Evolutionary conservation across 2,888 invertebrate genomes (phyloP), one percentile per base, ranked within the genome.

Genomic region (Polydrusus pterygomalis): DNA sequence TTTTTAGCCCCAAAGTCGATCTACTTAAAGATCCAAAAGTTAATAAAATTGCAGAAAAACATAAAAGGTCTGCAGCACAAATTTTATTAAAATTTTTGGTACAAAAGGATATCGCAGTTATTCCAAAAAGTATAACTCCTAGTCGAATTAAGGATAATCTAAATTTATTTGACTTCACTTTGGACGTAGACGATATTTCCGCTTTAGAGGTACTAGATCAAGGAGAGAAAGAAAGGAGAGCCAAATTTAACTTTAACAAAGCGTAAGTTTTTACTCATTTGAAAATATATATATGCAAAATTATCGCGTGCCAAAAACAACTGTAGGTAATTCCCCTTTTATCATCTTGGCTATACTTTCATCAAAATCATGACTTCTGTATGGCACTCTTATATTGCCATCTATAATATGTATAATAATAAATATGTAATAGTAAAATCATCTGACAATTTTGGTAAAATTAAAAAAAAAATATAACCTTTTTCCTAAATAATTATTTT

Each of bases 41-140:
- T 0, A 78, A 75, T 30, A 65, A 63, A 34, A 77, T 83, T 38
- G 90, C 91, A 1, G 88, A 89, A 43, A 90, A 87, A 80, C 90
- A 92, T 81, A 86, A 87, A 0, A 94, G 93, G 83, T 90, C 92
- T 0, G 89, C 94, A 0, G 95, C 95, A 2, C 96, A 96, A 87
- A 85, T 91, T n/a, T 87, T 94, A 58, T 87, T 96, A 0, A 90
- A 93, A 58, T 92, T 92, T 87, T 88, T 91, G 15, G 81, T 95
- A 11, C 94, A 96, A 85, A 90, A 91, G 47, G 92, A 92, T 11
- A 87, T 95, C 38, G 90, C 90, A 6, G 92, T 92, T 45, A 95
- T 97, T 82, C 96, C 96, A 7, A 96, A 96, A 86, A 96, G 95
- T 85, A 92, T 93, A 6, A 93, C 93, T 85, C 87, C 91, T 0